phyloP scores from a whole-genome alignment of 2,888 invertebrate species.

The Andricus curvator region DNA sequence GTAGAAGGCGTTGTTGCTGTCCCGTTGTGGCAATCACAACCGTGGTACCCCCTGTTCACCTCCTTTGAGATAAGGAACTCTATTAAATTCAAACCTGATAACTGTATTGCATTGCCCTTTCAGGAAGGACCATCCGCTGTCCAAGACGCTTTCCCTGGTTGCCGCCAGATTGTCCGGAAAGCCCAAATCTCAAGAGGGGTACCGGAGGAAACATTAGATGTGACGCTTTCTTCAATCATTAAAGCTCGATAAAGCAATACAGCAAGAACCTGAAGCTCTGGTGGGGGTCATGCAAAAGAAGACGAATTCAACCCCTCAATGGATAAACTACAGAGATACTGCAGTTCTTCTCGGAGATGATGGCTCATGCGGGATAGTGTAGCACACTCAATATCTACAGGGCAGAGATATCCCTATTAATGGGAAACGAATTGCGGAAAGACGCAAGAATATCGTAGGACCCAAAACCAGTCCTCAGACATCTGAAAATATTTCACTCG shows the following conservation, averaged over 20 bases:
- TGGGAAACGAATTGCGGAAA: too few relatives aligned
- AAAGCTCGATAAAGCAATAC: too few relatives aligned
- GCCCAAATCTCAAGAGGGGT: slow-evolving; percentile 39
- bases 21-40: background rate
- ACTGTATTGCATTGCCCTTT: background rate
- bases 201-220: slow-evolving; percentile 14
- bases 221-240: too few relatives aligned
- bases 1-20: background rate
- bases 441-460: slow-evolving; percentile 55
- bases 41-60: background rate
- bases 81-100: background rate
- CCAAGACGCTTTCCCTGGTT: slow-evolving; percentile 59
- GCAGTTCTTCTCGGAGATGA: too few relatives aligned
- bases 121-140: slow-evolving; percentile 50
- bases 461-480: slow-evolving; percentile 45
- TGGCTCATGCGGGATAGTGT: too few relatives aligned
- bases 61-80: background rate
- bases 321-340: too few relatives aligned
- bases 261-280: too few relatives aligned
- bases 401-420: too few relatives aligned
- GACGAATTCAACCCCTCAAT: too few relatives aligned
- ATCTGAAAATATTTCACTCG: slow-evolving; percentile 14
- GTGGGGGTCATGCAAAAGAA: too few relatives aligned
- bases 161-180: slow-evolving; percentile 47
- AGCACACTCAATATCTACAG: too few relatives aligned